A percentile compares a stretch with the other conserved stretches of the same genome.
phyloP scores from a whole-genome alignment of 1,140 invertebrate genomes.

The Bombus waltoni region DNA sequence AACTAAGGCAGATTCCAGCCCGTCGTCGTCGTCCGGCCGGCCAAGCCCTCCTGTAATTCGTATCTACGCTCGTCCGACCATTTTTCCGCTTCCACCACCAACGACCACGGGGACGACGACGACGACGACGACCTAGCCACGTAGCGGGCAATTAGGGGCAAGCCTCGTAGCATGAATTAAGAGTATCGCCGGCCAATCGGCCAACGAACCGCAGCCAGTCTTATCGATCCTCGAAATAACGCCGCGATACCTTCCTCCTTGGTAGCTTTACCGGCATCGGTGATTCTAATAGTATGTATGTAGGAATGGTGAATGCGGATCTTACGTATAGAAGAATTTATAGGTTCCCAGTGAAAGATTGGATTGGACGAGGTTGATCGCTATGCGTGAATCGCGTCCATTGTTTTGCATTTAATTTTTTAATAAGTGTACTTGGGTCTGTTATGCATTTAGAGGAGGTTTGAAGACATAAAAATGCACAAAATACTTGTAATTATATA shows the following conservation, averaged over 20 bases:
- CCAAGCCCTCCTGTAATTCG: constrained; percentile 53
- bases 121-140: neutral
- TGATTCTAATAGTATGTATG: neutral
- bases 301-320: constrained; percentile 4
- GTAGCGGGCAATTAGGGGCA: constrained; percentile 37
- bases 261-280: neutral
- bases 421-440: too few species aligned
- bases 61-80: constrained; percentile 33
- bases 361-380: neutral
- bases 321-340: neutral
- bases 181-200: constrained; percentile 5
- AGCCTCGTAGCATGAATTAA: constrained; percentile 24
- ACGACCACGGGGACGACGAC: neutral
- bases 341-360: neutral
- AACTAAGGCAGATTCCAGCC: constrained; percentile 65
- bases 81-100: constrained; percentile 33
- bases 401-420: neutral
- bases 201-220: neutral
- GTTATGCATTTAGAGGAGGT: too few species aligned
- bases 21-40: constrained; percentile 17
- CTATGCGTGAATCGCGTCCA: neutral
- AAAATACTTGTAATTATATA: too few species aligned
- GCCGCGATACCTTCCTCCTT: neutral
- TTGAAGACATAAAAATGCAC: too few species aligned
- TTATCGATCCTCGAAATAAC: constrained; percentile 11